phyloP scores from a whole-genome alignment of 2,797 vertebrate species.

The Falco concolor region DNA sequence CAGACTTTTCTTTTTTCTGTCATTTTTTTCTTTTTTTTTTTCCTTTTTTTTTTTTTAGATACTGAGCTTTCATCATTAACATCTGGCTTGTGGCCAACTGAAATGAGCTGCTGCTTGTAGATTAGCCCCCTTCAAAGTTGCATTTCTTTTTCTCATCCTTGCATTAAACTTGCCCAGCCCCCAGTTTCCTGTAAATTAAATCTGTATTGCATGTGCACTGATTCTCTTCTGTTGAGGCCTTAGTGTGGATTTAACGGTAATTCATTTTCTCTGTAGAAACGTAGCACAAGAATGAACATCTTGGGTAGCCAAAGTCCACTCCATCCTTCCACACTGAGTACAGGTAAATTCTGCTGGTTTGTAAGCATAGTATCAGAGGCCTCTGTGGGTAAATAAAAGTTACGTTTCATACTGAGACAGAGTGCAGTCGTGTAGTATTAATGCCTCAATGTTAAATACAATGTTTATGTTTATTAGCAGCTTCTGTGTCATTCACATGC shows the following conservation, averaged over 20 bases:
- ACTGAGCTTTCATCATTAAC: conserved; percentile 52
- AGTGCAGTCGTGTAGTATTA: not conserved
- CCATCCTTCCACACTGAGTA: conserved; percentile 87
- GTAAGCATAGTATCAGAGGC: not conserved
- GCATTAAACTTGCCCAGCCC: conserved; percentile 54
- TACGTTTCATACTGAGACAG: not conserved
- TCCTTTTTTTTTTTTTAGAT: not conserved
- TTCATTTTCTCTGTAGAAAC: conserved; percentile 80
- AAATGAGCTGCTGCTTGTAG: conserved; percentile 56
- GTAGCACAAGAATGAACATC: conserved; percentile 92
- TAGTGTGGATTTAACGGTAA: conserved; percentile 43
- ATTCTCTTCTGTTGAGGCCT: conserved; percentile 36
- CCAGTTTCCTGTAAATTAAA: conserved; percentile 60
- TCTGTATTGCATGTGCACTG: conserved; percentile 60
- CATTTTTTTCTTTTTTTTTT: not conserved
- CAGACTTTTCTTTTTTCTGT: conserved; percentile 29
- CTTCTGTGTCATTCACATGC: not conserved
- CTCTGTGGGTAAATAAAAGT: not conserved
- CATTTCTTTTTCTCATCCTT: conserved; percentile 55
- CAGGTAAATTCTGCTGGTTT: conserved; percentile 78
- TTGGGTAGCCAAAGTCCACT: conserved; percentile 91
- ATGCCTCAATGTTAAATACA: not conserved
- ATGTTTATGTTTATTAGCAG: not conserved
- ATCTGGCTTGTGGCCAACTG: conserved; percentile 40
- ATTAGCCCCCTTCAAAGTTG: conserved; percentile 46